Evolutionary conservation across 2,113 vertebrate species (phyloP), one percentile per base, ranked within the genome.

Genomic region (Morphnarchus princeps): DNA sequence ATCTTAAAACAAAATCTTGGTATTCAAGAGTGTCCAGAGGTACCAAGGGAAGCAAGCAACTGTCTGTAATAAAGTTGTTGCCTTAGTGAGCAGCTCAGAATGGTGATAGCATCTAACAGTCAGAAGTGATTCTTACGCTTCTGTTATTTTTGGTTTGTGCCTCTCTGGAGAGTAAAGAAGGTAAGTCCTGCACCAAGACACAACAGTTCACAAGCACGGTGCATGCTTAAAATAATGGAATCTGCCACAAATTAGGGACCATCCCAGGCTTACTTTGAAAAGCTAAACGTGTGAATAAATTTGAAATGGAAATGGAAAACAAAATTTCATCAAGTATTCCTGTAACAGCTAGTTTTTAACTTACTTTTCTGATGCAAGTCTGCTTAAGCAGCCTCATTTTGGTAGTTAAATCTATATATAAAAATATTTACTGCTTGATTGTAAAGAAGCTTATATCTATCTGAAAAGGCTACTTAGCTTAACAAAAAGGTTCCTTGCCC

Each of bases 111-210:
- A 73, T 47, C 57, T 45, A 19, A 84, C 61, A 63, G 77, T 70
- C 84, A 91, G 92, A 96, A 91, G 89, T 94, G 86, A 87, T 85
- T 65, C 85, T 97, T 71, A 96, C 11, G 38, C 70, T 92, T 97
- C 76, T 95, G 84, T 96, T 96, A 71, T 94, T 87, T 95, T 95
- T 97, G 93, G 90, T 96, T 97, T 96, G 96, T 98, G 98, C 97
- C 98, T 98, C 97, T 98, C 97, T 98, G 98, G 97, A 98, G 97
- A 94, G 97, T 76, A 91, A 97, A 92, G 71, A 96, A 98, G 98
- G 98, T 98, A 97, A 98, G 98, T 95, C 86, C 70, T n/a, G 13
- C 83, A 92, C 72, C 77, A 84, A 82, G 93, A 50, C 47, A 26
- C 66, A 25, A 8, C 55, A 28, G 52, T 87, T 87, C 72, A 58